Evolutionary conservation across 1,140 invertebrate species (phyloP).

Genomic region (Anthonomus grandis): DNA sequence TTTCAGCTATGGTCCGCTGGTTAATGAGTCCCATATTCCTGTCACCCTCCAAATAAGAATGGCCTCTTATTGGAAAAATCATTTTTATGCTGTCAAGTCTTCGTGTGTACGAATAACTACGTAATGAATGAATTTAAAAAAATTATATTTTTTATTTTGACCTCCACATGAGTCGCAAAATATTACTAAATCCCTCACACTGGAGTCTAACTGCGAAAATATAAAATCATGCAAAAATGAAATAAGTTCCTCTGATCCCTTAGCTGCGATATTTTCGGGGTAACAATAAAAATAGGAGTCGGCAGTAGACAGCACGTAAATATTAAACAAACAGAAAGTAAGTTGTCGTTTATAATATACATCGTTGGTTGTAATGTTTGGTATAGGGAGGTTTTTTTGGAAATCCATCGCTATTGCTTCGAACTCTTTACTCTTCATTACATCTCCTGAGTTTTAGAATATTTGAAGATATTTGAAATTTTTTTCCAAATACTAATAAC

Average conservation of each 20-base stretch:
- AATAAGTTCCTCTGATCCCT: conserved; percentile 33
- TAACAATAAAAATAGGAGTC: conserved; percentile 29
- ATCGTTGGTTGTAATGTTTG: conserved; percentile 30
- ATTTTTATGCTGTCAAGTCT: conserved; percentile 10
- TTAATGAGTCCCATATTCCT: conserved; percentile 20
- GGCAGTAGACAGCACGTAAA: conserved; percentile 21
- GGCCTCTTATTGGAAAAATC: conserved; percentile 18
- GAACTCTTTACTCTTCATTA: conserved; percentile 1
- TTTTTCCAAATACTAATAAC: too few relatives aligned
- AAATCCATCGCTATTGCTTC: conserved; percentile 29
- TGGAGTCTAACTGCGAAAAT: conserved; percentile 16
- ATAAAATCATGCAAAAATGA: conserved; percentile 35
- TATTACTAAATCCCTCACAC: conserved; percentile 26
- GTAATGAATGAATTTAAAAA: conserved; percentile 30
- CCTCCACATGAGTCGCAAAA: conserved; percentile 37
- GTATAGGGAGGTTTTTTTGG: conserved; percentile 26
- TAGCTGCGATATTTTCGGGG: conserved; percentile 28
- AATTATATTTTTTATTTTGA: conserved; percentile 41
- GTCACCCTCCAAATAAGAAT: conserved; percentile 32
- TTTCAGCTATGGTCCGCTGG: too few relatives aligned
- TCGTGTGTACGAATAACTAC: conserved; percentile 4
- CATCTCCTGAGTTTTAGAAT: too few relatives aligned
- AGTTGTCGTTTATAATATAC: conserved; percentile 34
- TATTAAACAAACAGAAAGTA: conserved; percentile 29
- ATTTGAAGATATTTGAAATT: too few relatives aligned